Evolutionary conservation across 2,888 invertebrate genomes (phyloP), one percentile per base, ranked within the genome.

Genomic region (Hypsopygia costalis): DNA sequence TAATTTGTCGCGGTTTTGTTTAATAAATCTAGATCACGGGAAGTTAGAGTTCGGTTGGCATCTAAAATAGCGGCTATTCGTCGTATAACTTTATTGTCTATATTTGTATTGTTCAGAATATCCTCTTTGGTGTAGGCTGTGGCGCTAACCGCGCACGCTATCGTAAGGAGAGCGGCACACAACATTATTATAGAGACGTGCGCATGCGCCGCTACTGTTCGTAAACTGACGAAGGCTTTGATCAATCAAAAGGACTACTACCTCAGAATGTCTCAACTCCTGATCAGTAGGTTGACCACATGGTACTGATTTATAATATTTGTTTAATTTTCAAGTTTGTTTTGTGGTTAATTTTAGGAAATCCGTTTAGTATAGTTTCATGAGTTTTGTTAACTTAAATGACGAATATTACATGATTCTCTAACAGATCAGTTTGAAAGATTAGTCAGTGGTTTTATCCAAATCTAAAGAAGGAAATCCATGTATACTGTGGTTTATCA

Each of bases 161-260:
- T 52, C 65, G 78, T 58, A 16, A 85, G 49, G 36, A 81, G 34
- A 43, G 60, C 56, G 52, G 69, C 52, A 46, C 62, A 54, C 55
- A 77, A 47, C 81, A 82, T 82, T 34, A 52, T 66, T 62, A n/a
- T n/a, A n/a, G 9, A 43, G 35, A 65, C 52, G 78, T 77, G 86
- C 85, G 87, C 80, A 41, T 76, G 79, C 83, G 81, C 66, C 69
- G 79, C 52, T 66, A 53, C 55, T 50, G 49, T 48, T 49, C 52
- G 57, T 57, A 59, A 60, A 85, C 86, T 86, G 78, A 68, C 47
- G 41, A 47, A 66, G 57, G 56, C 64, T 66, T 61, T 49, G 47
- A 41, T 51, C 51, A 48, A 47, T 56, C 9, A 10, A 10, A 25
- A 32, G 25, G 25, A 11, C 32, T 33, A 39, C 33, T 25, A 33